A percentile compares a stretch with the other conserved stretches of the same genome.
Evolutionary conservation across 23 tunicate genomes (phyloP).

Genomic region (Trididemnum miniatum): DNA sequence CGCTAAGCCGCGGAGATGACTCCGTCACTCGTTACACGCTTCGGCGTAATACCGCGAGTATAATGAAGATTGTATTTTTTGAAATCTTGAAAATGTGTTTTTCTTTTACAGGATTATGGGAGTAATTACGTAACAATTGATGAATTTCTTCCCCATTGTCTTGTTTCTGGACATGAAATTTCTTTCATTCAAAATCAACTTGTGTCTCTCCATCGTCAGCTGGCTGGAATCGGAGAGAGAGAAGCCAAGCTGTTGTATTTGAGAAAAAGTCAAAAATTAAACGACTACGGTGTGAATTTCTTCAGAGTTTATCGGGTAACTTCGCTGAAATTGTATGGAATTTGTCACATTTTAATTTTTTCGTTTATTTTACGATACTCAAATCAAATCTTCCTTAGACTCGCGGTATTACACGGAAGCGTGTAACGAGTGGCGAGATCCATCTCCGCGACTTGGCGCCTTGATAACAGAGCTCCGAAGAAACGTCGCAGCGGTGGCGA

Average conservation of each 20-base stretch:
- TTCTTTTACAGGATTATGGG: constrained; percentile 35
- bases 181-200: constrained; percentile 26
- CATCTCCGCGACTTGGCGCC: too few relatives aligned
- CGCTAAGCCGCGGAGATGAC: too few relatives aligned
- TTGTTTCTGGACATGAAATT: constrained; percentile 16
- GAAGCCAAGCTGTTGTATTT: constrained; percentile 45
- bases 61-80: too few relatives aligned
- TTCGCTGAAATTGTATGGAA: background rate
- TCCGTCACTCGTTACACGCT: too few relatives aligned
- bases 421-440: too few relatives aligned
- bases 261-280: constrained; percentile 34
- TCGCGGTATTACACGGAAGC: too few relatives aligned
- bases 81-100: too few relatives aligned
- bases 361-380: too few relatives aligned
- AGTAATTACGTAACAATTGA: constrained; percentile 30
- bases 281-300: constrained; percentile 59
- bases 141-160: constrained; percentile 29
- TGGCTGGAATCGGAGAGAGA: constrained; percentile 51
- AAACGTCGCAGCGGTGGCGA: too few relatives aligned
- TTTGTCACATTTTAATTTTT: background rate
- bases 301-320: constrained; percentile 34
- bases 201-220: constrained; percentile 36
- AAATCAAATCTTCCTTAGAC: too few relatives aligned
- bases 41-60: too few relatives aligned
- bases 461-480: too few relatives aligned